Conservation (phyloP, 2,888 invertebrate species). For the Eremobia ochroleuca region DNA sequence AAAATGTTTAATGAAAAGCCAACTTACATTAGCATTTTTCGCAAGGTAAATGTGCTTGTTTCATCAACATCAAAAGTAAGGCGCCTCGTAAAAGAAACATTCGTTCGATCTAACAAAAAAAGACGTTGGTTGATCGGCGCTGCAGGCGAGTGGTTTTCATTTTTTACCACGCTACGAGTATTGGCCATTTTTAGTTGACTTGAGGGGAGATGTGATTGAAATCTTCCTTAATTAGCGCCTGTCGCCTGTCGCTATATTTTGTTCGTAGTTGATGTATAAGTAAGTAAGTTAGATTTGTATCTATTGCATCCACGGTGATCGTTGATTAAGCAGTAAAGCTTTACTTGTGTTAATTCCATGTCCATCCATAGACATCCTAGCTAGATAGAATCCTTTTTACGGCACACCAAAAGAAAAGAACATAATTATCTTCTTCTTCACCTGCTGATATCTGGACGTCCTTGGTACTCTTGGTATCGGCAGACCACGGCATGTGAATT, state of each 20-base stretch:
- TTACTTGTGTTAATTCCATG: neutral
- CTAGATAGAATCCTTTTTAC: neutral
- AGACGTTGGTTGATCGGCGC: neutral
- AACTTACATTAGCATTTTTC: neutral
- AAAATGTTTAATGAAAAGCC: neutral
- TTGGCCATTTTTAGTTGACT: neutral
- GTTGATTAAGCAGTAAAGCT: neutral
- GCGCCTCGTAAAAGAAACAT: neutral
- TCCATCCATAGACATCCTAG: neutral
- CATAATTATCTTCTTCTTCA: no score
- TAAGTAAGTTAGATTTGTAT: neutral
- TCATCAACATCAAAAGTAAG: neutral
- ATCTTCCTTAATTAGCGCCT: neutral
- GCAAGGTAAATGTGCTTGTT: neutral
- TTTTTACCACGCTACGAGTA: neutral
- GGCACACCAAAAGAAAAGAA: no score
- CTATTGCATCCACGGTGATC: neutral
- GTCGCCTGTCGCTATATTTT: neutral
- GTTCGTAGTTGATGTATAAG: no score
- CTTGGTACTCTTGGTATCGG: no score
- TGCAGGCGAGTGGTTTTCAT: neutral
- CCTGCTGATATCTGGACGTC: no score
- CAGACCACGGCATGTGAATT: no score
- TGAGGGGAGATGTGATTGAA: neutral
- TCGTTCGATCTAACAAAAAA: neutral